Percentiles rank a stretch among this genome's conserved stretches.
These are phyloP conservation scores for Carcina quercana DNA, from an alignment of 2,888 invertebrate species.

Conservation along the genomic window DNA sequence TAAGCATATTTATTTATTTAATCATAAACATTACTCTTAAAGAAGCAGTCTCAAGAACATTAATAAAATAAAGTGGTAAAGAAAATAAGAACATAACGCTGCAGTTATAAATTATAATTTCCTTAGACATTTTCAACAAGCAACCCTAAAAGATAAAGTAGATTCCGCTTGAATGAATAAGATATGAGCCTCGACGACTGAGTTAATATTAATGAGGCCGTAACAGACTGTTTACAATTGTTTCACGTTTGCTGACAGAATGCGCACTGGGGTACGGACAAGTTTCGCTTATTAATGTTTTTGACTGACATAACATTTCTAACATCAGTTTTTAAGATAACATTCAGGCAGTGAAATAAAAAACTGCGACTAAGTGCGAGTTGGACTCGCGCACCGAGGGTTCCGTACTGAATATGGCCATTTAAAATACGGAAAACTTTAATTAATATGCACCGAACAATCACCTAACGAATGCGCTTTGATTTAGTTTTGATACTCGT, in stretches of 20 bases:
- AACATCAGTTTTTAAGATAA: too few species aligned
- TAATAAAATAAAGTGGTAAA: background rate
- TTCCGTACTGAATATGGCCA: too few species aligned
- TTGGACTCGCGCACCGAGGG: too few species aligned
- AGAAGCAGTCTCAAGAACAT: too few species aligned
- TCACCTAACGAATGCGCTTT: too few species aligned
- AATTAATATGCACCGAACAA: too few species aligned
- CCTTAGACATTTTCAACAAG: constrained; percentile 9
- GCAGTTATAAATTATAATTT: constrained; percentile 8
- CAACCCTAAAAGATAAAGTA: constrained; percentile 22
- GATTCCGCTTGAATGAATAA: constrained; percentile 28
- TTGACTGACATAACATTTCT: background rate
- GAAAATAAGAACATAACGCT: constrained; percentile 4
- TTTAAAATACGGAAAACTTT: too few species aligned
- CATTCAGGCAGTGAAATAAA: too few species aligned
- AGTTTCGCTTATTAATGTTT: background rate
- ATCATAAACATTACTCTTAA: too few species aligned
- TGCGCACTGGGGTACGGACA: background rate
- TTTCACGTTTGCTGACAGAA: constrained; percentile 10
- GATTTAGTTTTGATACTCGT: too few species aligned
- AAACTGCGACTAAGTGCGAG: too few species aligned
- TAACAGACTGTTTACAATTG: constrained; percentile 28
- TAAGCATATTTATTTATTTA: too few species aligned
- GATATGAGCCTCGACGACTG: constrained; percentile 22
- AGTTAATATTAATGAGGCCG: constrained; percentile 31